Percentiles rank a stretch among this genome's conserved stretches.
These are phyloP conservation scores for Gasteruption jaculator DNA, from an alignment of 2,888 invertebrate species.

Conservation along the genomic window DNA sequence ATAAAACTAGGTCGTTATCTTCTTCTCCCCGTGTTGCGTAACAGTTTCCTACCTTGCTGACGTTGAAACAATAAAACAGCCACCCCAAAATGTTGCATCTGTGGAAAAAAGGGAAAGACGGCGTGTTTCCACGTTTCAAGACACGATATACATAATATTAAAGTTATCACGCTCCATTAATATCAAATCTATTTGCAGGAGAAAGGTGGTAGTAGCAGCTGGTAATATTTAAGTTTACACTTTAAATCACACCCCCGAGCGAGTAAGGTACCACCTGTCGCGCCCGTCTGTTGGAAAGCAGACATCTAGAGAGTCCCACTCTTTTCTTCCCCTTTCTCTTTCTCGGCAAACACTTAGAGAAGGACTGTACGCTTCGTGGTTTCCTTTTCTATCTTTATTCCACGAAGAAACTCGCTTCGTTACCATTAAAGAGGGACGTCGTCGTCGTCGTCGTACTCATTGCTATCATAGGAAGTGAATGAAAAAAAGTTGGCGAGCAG, in stretches of 20 bases:
- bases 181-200: constrained; percentile 42
- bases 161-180: constrained; percentile 37
- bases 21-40: too few relatives aligned
- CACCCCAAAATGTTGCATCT: too few relatives aligned
- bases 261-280: constrained; percentile 37
- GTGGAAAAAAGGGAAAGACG: too few relatives aligned
- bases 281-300: too few relatives aligned
- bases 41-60: too few relatives aligned
- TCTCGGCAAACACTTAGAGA: constrained; percentile 30
- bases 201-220: constrained; percentile 30
- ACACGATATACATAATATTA: too few relatives aligned
- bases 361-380: constrained; percentile 25
- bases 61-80: too few relatives aligned
- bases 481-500: too few relatives aligned
- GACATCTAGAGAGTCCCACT: too few relatives aligned
- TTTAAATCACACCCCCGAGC: constrained; percentile 38
- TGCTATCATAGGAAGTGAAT: too few relatives aligned
- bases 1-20: too few relatives aligned
- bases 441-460: constrained; percentile 18
- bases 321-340: background rate
- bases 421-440: constrained; percentile 39
- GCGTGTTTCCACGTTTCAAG: too few relatives aligned
- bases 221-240: constrained; percentile 44
- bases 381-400: constrained; percentile 36
- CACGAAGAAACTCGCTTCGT: constrained; percentile 38